Conservation (phyloP, 1,140 invertebrate species). For the Caerostris darwini region DNA sequence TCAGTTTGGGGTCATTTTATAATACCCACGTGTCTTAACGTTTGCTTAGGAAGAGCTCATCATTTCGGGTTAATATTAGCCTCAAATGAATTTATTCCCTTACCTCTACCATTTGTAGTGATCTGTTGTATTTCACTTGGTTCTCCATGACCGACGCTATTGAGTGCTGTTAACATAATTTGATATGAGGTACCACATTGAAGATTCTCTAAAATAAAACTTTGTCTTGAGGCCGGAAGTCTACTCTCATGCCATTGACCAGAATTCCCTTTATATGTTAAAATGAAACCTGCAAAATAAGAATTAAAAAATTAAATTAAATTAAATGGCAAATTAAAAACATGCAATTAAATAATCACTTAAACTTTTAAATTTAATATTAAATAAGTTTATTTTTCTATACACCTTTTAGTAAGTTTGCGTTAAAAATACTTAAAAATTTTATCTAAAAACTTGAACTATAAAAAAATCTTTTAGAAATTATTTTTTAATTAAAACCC, state of each 20-base stretch:
- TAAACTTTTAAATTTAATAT: too few relatives aligned
- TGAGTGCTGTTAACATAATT: conserved; percentile 83
- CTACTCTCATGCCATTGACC: conserved; percentile 86
- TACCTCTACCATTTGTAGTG: conserved; percentile 82
- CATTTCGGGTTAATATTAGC: too few relatives aligned
- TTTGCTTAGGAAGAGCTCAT: too few relatives aligned
- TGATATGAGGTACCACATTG: conserved; percentile 88
- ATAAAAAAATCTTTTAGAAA: too few relatives aligned
- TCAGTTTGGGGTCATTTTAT: too few relatives aligned
- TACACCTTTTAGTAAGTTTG: too few relatives aligned
- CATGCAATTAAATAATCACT: not conserved
- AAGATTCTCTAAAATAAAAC: conserved; percentile 87
- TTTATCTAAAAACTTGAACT: too few relatives aligned
- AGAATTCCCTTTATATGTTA: conserved; percentile 83
- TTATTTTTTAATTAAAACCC: too few relatives aligned
- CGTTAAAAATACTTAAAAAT: too few relatives aligned
- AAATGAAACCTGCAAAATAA: conserved; percentile 80
- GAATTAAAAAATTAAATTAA: not conserved
- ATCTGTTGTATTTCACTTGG: conserved; percentile 81
- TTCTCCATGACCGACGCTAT: conserved; percentile 81
- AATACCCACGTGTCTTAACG: too few relatives aligned
- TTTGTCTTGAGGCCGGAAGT: conserved; percentile 86
- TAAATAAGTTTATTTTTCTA: too few relatives aligned
- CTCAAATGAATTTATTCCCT: not conserved
- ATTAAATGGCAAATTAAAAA: not conserved